Conservation (phyloP, 2,797 vertebrate species). For the Danio albolineatus region DNA sequence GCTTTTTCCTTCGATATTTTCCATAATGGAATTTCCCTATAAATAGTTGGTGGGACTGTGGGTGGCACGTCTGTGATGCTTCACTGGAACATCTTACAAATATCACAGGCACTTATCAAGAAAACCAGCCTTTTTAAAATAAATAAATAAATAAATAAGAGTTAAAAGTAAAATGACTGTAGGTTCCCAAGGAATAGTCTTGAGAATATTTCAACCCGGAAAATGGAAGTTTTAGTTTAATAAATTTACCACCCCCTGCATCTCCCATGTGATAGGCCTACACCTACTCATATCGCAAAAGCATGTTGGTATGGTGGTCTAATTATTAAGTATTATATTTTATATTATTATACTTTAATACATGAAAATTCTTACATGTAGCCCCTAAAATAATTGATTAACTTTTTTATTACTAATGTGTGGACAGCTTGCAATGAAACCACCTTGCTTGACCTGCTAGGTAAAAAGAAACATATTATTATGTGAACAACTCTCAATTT, state of each 20-base stretch:
- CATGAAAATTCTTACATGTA: no score
- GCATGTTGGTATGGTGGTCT: no score
- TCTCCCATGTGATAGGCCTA: background rate
- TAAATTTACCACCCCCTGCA: slow-evolving; percentile 1
- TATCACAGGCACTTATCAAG: slow-evolving; percentile 42
- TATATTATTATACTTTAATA: no score
- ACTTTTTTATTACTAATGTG: no score
- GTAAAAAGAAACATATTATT: no score
- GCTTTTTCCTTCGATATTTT: slow-evolving; percentile 58
- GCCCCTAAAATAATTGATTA: no score
- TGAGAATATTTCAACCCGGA: slow-evolving; percentile 15
- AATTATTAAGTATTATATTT: no score
- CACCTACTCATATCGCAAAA: no score
- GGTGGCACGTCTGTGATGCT: slow-evolving; percentile 52
- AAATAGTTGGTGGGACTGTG: slow-evolving; percentile 56
- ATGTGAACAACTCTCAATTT: no score
- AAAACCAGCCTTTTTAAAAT: slow-evolving; percentile 12
- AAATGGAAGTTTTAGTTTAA: slow-evolving; percentile 5
- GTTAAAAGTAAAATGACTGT: slow-evolving; percentile 1
- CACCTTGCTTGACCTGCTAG: no score
- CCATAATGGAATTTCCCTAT: slow-evolving; percentile 59
- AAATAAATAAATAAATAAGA: no score
- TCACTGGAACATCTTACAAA: slow-evolving; percentile 46
- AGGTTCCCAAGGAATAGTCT: slow-evolving; percentile 34
- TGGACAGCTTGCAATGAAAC: no score